Conservation (phyloP, 2,797 vertebrate genomes). For the Halcyon leucocephala region DNA sequence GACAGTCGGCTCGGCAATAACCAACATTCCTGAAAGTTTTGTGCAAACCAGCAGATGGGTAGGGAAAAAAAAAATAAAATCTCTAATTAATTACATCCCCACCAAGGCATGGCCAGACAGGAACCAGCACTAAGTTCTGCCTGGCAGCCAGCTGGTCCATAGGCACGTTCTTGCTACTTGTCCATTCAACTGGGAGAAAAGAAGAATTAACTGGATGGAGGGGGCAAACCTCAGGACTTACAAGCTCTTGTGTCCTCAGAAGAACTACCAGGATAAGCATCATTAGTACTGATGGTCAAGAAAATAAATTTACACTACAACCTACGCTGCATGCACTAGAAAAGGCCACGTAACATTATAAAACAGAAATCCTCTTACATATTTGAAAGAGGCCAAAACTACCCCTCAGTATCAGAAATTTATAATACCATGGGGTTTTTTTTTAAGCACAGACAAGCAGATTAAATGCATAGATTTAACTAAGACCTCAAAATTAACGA, state of each 20-base stretch:
- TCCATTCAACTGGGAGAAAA: neutral
- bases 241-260: neutral
- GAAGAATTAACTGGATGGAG: neutral
- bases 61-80: neutral
- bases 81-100: slow-evolving; percentile 63
- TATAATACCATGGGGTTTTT: neutral
- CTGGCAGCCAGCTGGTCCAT: neutral
- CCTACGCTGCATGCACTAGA: neutral
- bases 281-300: neutral
- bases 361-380: neutral
- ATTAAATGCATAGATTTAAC: neutral
- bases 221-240: neutral
- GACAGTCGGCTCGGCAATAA: slow-evolving; percentile 6
- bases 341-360: neutral
- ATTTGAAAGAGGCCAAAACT: neutral
- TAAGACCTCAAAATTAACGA: neutral
- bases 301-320: neutral
- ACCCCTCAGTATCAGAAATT: neutral
- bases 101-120: slow-evolving; percentile 27
- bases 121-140: slow-evolving; percentile 8
- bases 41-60: slow-evolving; percentile 45
- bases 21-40: slow-evolving; percentile 62
- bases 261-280: neutral
- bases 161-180: neutral
- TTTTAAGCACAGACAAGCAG: neutral